Evolutionary conservation across 2,113 vertebrate species (phyloP), one percentile per base, ranked within the genome.

Genomic region (Labrus mixtus): DNA sequence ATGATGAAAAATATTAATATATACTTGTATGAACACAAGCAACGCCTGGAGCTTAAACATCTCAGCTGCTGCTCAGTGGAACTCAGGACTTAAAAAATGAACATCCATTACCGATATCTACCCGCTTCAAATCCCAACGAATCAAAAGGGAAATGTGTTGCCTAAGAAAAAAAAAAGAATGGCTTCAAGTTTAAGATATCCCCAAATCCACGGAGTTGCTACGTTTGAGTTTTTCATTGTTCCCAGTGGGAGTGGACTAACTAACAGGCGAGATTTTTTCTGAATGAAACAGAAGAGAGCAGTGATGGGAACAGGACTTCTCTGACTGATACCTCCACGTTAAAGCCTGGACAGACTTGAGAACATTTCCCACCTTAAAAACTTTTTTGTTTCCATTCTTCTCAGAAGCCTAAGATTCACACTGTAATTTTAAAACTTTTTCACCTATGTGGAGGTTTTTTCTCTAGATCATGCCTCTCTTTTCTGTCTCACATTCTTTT

Each of bases 11-110:
- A 95, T 93, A 92, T 94, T 94, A 95, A 95, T 94, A 94, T 95
- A 93, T 94, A 87, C 89, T 87, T 84, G 65, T 91, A 83, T 63
- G 76, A 81, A 88, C 82, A 82, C 90, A 86, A 82, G 90, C 78
- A 92, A 95, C 95, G 96, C 96, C 91, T 96, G 96, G 96, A 95
- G 96, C 95, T 96, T 94, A 82, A 87, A 96, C 95, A 96, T 97
- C 95, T 96, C 95, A 95, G 92, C 96, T 97, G 98, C 98, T 98
- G 97, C 97, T 98, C 96, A 95, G 94, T 94, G 95, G 95, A 94
- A 97, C 98, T 99, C 98, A 98, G 98, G 98, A 95, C 96, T 95
- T 95, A 93, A 82, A 85, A 80, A 81, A 77, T 36, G 86, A 87
- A 92, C 88, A 89, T 78, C 76, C 48, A 62, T 74, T 50, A 67